Evolutionary conservation across 2,888 invertebrate genomes (phyloP), one percentile per base, ranked within the genome.

Genomic region (Notodonta dromedarius): DNA sequence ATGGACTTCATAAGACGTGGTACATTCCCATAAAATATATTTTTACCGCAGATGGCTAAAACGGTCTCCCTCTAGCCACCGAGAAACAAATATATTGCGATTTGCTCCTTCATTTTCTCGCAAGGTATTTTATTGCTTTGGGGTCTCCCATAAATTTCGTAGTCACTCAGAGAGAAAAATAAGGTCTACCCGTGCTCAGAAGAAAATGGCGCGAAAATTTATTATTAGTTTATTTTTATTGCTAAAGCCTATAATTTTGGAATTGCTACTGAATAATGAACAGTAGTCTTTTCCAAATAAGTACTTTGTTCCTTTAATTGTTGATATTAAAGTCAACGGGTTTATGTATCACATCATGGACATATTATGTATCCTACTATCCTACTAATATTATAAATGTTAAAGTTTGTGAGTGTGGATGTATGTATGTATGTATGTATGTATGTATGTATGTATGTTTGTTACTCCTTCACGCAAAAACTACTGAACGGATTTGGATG

Each of bases 41-140:
- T 86, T 84, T 76, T 77, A 82, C 84, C 85, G 82, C 87, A 88
- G 88, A 87, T 85, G 87, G 84, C 83, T 83, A 80, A 86, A 90
- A 90, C 85, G 88, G 85, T 83, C 86, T 84, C 85, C 86, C 84
- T 84, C 85, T 83, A 87, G 86, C 91, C 89, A 85, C 89, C 84
- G 83, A 88, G 87, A 89, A 90, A 90, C 90, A 92, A 91, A 93
- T 91, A 91, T 90, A 91, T 92, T 88, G 89, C 91, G 90, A 92
- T 92, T 92, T 90, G 89, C 90, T 89, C 91, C 91, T 93, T 92
- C 93, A 93, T 93, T 92, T 91, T 91, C 92, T 88, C 88, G 80
- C 90, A 89, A 91, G 92, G 92, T 93, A 91, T 92, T 93, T 93
- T 93, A 93, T 93, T 93, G 89, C 92, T 88, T 88, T 87, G 87